Evolutionary conservation across 2,113 vertebrate genomes (phyloP).

Genomic region (Chaetodon trifascialis): DNA sequence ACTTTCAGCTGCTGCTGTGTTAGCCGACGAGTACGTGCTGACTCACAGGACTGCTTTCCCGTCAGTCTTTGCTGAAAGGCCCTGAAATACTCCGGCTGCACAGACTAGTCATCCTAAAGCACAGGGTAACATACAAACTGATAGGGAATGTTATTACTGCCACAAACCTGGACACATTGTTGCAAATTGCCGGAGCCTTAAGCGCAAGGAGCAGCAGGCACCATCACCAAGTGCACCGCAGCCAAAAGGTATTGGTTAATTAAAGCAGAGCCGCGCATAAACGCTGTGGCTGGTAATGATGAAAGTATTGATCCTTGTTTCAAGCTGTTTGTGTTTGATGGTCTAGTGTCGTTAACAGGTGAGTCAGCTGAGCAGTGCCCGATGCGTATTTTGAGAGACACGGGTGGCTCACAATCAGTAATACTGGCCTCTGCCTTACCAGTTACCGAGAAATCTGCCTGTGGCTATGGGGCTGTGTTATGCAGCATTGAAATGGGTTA

Average conservation of each 20-base stretch:
- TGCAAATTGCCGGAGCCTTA: too few species aligned
- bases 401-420: not conserved
- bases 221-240: not conserved
- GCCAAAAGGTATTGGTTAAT: not conserved
- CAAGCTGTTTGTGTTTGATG: not conserved
- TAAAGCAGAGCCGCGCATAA: not conserved
- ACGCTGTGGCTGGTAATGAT: fast-evolving
- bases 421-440: not conserved
- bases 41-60: too few species aligned
- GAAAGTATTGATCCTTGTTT: not conserved
- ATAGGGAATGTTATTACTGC: too few species aligned
- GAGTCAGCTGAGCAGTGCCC: not conserved
- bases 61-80: too few species aligned
- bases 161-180: too few species aligned
- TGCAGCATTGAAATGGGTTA: not conserved
- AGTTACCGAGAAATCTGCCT: not conserved
- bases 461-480: not conserved
- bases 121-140: too few species aligned
- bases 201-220: too few species aligned
- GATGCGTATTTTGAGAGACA: not conserved
- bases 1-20: too few species aligned
- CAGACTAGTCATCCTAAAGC: too few species aligned
- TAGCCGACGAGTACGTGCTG: too few species aligned
- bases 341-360: not conserved
- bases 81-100: too few species aligned